These are phyloP conservation scores for Phasianus colchicus DNA, from an alignment of 2,113 vertebrate species.

Conservation along the genomic window DNA sequence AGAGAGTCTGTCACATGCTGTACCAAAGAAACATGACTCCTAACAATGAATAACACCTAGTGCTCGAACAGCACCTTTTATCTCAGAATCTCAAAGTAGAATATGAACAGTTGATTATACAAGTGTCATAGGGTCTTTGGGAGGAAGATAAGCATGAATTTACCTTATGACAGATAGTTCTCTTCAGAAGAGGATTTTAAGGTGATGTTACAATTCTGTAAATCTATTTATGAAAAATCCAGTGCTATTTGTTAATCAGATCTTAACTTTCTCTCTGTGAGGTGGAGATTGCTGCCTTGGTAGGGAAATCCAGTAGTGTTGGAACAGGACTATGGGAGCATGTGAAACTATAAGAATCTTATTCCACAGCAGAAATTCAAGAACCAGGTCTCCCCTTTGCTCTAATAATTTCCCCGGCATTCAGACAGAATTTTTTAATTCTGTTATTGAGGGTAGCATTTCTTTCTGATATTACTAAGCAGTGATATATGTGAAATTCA, in stretches of 20 bases:
- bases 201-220: not conserved
- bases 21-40: not conserved
- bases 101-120: not conserved
- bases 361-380: not conserved
- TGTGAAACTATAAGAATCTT: not conserved
- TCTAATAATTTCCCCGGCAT: not conserved
- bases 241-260: not conserved
- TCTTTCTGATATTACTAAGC: not conserved
- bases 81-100: not conserved
- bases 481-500: not conserved
- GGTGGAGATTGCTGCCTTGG: not conserved
- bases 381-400: not conserved
- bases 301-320: fast-evolving
- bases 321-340: not conserved
- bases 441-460: not conserved
- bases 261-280: not conserved
- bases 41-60: not conserved
- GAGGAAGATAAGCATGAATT: not conserved
- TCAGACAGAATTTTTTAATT: not conserved
- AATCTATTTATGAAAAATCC: not conserved
- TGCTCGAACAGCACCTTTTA: not conserved
- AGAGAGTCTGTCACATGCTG: not conserved
- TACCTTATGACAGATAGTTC: not conserved
- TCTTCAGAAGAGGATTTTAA: not conserved
- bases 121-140: not conserved